Evolutionary conservation across 2,888 invertebrate species (phyloP), one percentile per base, ranked within the genome.

Genomic region (Leptopilina myrica): DNA sequence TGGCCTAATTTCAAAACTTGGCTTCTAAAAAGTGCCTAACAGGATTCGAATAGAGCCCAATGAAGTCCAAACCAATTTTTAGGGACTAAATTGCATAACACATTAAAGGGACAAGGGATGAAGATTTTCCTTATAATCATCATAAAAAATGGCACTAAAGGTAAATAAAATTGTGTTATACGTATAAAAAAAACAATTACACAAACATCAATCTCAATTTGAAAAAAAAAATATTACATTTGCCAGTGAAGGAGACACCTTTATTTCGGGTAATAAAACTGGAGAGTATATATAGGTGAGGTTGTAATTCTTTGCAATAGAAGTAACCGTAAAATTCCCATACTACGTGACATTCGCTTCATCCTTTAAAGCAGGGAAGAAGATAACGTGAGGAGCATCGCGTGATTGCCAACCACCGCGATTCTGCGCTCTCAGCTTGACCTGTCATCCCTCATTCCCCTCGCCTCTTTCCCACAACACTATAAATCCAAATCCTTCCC

Each of bases 301-400:
- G 78, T 80, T 83, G 83, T 85, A 86, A 85, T 84, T 84, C 85
- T 80, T 43, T 78, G 79, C 83, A 84, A 85, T 85, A 85, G 84
- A 85, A 84, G 82, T 79, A 80, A 83, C 83, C 85, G 83, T 86
- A 84, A 86, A 85, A 85, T 85, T 82, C 82, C 81, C 81, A 84
- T 82, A 83, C 82, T 85, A 85, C 86, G 84, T 87, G 86, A 86
- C 85, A 84, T 83, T 83, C 79, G 83, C 81, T 81, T 81, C 81
- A 83, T 84, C 83, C 84, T 81, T 84, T 84, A 83, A 82, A 83
- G 79, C 80, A 80, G 81, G 81, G 43, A 81, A 85, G 83, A 84
- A 84, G 84, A 85, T 85, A 86, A 82, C 82, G 82, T 83, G 84
- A 82, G 85, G 83, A 85, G 83, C 83, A 83, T 86, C 84, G 86